phyloP scores from a whole-genome alignment of 1,140 invertebrate species.

The Drosophila ironensis region DNA sequence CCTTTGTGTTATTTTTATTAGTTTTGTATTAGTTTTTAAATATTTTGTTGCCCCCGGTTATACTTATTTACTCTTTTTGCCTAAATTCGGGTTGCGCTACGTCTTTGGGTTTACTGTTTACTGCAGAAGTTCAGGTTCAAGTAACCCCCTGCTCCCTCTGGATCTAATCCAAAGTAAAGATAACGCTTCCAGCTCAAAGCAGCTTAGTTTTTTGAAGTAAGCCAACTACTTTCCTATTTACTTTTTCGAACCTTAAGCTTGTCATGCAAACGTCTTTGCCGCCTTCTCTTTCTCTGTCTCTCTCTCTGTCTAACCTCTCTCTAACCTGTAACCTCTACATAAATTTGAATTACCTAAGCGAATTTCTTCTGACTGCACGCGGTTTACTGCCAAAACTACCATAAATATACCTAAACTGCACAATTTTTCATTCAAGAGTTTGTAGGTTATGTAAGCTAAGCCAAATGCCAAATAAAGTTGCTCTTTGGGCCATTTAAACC shows the following conservation, averaged over 20 bases:
- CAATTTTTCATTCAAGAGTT: conserved; percentile 72
- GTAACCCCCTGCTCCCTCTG: conserved; percentile 43
- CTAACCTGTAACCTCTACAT: conserved; percentile 38
- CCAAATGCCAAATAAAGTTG: conserved; percentile 70
- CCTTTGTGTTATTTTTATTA: conserved; percentile 32
- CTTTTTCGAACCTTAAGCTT: conserved; percentile 70
- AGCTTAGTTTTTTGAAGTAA: conserved; percentile 73
- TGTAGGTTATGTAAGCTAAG: conserved; percentile 61
- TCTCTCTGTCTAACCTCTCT: conserved; percentile 40
- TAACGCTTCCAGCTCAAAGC: conserved; percentile 54
- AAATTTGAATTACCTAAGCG: conserved; percentile 52
- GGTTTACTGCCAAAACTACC: conserved; percentile 53
- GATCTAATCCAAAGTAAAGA: conserved; percentile 39
- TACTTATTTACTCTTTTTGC: conserved; percentile 41
- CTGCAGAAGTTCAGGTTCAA: conserved; percentile 47
- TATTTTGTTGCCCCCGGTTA: conserved; percentile 20
- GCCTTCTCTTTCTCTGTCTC: conserved; percentile 47
- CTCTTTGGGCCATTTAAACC: conserved; percentile 79
- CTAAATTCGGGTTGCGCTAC: conserved; percentile 69
- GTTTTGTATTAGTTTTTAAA: conserved; percentile 40
- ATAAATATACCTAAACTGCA: conserved; percentile 62
- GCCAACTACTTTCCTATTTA: conserved; percentile 68
- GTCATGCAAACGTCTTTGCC: conserved; percentile 70
- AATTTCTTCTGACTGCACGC: conserved; percentile 75
- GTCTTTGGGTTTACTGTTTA: conserved; percentile 55